Conservation (phyloP, 2,888 invertebrate genomes). For the Pheosia tremula region DNA sequence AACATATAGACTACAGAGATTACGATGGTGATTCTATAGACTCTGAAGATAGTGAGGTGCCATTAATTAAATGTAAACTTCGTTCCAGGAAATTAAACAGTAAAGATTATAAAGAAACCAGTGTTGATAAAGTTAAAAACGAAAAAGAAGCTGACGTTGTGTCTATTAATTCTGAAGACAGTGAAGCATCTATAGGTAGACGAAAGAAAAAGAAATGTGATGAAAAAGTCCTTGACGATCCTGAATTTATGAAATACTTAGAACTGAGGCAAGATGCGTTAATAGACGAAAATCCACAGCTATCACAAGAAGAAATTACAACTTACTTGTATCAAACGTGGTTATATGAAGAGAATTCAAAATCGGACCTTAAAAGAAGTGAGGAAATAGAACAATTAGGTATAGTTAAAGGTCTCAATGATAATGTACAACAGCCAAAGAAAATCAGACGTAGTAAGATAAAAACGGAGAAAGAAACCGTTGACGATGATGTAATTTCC, state of each 20-base stretch:
- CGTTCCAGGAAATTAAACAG: constrained; percentile 27
- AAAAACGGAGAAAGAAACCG: constrained; percentile 52
- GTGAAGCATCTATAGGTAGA: constrained; percentile 47
- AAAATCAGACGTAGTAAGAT: constrained; percentile 54
- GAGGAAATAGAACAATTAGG: constrained; percentile 61
- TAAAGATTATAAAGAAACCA: constrained; percentile 22
- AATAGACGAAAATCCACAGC: constrained; percentile 80
- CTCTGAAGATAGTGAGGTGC: constrained; percentile 43
- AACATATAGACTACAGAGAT: constrained; percentile 13
- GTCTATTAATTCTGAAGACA: constrained; percentile 45
- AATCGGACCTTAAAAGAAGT: constrained; percentile 52
- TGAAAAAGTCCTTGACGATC: constrained; percentile 51
- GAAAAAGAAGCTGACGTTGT: constrained; percentile 47
- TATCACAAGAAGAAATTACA: constrained; percentile 74
- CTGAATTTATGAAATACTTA: constrained; percentile 79
- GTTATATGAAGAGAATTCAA: constrained; percentile 53
- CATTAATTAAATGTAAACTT: constrained; percentile 35
- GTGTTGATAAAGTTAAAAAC: constrained; percentile 34
- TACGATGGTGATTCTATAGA: constrained; percentile 38
- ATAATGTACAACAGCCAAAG: constrained; percentile 47
- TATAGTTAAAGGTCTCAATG: constrained; percentile 65
- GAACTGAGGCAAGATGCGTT: constrained; percentile 76
- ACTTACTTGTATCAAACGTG: constrained; percentile 80
- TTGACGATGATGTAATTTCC: constrained; percentile 35
- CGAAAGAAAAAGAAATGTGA: constrained; percentile 45